A percentile compares a stretch with the other conserved stretches of the same genome.
phyloP scores from a whole-genome alignment of 1,140 invertebrate species.

The Phymastichus coffea region DNA sequence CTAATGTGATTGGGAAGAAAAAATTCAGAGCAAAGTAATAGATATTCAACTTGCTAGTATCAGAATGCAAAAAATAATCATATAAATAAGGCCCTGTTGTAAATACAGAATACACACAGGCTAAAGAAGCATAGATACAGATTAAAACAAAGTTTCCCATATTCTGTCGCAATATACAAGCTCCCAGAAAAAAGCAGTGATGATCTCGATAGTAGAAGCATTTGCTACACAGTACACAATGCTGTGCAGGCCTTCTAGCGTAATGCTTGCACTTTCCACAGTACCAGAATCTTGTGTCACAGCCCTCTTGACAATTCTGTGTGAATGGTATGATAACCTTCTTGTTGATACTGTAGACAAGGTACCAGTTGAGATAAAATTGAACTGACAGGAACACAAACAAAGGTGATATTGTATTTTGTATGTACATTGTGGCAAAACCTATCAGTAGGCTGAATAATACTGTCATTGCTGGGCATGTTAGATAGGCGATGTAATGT shows the following conservation, averaged over 20 bases:
- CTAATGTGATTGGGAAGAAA: constrained; percentile 41
- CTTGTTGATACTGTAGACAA: constrained; percentile 35
- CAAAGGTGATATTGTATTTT: constrained; percentile 33
- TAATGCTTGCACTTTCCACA: constrained; percentile 40
- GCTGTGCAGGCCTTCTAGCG: constrained; percentile 38
- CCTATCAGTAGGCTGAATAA: constrained; percentile 17
- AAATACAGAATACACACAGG: constrained; percentile 39
- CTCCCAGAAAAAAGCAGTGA: constrained; percentile 44
- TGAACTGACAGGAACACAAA: constrained; percentile 43
- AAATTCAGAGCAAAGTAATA: constrained; percentile 40
- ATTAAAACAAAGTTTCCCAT: constrained; percentile 45
- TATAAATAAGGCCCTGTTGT: constrained; percentile 38
- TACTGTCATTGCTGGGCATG: constrained; percentile 18
- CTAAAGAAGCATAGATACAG: constrained; percentile 41
- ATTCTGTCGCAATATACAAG: constrained; percentile 39
- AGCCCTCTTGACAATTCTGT: constrained; percentile 3
- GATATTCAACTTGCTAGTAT: constrained; percentile 28
- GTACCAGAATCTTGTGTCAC: constrained; percentile 36
- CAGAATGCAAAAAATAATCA: constrained; percentile 34
- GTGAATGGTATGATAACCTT: constrained; percentile 33
- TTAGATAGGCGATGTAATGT: constrained; percentile 11
- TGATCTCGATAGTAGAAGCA: constrained; percentile 44
- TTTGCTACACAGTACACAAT: constrained; percentile 39
- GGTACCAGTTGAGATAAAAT: constrained; percentile 45
- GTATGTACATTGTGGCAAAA: constrained; percentile 36